Evolutionary conservation across 2,797 vertebrate genomes (phyloP).

Genomic region (Lemur catta): DNA sequence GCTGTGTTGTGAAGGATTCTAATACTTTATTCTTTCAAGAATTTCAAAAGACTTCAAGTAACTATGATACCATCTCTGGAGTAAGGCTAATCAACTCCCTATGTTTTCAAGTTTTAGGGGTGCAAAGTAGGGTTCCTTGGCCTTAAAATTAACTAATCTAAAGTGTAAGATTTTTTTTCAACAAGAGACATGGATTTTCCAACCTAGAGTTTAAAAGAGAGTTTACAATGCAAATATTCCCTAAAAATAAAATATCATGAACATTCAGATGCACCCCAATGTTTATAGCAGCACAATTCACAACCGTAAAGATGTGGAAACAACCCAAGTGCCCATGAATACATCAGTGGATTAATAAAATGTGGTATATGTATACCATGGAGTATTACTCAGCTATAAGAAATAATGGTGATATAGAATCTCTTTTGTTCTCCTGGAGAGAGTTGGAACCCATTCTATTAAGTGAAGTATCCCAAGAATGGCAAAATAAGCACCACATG

Average conservation of each 20-base stretch:
- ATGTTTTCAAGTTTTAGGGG: neutral
- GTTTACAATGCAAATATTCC: neutral
- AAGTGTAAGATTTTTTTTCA: neutral
- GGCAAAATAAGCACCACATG: too few relatives aligned
- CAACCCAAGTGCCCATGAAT: too few relatives aligned
- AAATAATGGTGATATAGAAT: too few relatives aligned
- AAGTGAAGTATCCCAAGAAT: too few relatives aligned
- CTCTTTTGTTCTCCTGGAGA: too few relatives aligned
- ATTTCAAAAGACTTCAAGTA: slow-evolving; percentile 24
- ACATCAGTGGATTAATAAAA: too few relatives aligned
- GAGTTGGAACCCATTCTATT: too few relatives aligned
- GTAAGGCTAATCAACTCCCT: neutral
- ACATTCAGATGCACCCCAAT: too few relatives aligned
- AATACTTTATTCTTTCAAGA: neutral
- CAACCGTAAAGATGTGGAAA: too few relatives aligned
- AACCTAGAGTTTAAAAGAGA: neutral
- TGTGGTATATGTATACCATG: too few relatives aligned
- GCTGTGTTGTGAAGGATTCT: neutral
- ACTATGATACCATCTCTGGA: neutral
- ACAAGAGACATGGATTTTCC: neutral
- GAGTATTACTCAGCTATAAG: too few relatives aligned
- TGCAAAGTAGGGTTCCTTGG: neutral
- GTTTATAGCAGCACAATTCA: too few relatives aligned
- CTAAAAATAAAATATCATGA: neutral
- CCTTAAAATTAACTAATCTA: neutral